Percentiles rank a stretch among this genome's conserved stretches.
These are phyloP conservation scores for Antheraea mylitta DNA, from an alignment of 1,140 invertebrate genomes.

Conservation along the genomic window DNA sequence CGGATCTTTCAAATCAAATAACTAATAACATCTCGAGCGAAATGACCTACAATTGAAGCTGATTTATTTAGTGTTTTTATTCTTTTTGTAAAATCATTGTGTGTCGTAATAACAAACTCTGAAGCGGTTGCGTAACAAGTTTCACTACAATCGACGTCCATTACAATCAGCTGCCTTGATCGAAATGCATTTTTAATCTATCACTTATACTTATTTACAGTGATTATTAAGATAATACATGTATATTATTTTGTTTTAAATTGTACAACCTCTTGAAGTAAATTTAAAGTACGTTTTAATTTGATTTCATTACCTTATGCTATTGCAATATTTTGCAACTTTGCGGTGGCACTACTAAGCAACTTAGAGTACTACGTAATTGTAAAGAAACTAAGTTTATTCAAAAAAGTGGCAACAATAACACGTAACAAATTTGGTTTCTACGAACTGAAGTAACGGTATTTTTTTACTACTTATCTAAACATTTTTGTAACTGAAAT, in stretches of 20 bases:
- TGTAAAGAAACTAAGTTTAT: too few species aligned
- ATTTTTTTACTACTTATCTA: too few species aligned
- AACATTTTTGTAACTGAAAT: too few species aligned
- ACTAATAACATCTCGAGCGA: constrained; percentile 14
- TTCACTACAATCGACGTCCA: constrained; percentile 21
- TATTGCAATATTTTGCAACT: too few species aligned
- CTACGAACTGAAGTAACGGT: too few species aligned
- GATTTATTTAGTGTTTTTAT: constrained; percentile 8
- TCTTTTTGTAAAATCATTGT: constrained; percentile 20
- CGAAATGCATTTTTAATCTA: constrained; percentile 9
- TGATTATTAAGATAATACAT: not conserved
- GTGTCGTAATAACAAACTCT: constrained; percentile 7
- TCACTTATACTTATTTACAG: not conserved
- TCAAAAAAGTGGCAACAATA: too few species aligned
- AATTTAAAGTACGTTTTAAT: too few species aligned
- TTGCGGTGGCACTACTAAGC: too few species aligned
- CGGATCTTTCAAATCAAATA: not conserved
- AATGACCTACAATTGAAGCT: constrained; percentile 15
- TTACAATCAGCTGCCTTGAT: not conserved
- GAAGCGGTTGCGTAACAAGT: constrained; percentile 25
- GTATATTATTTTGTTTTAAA: not conserved
- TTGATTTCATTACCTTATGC: too few species aligned
- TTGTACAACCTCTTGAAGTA: not conserved
- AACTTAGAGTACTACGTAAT: too few species aligned
- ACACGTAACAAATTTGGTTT: too few species aligned